These are phyloP conservation scores for Drosophila paranaensis DNA, from an alignment of 2,888 invertebrate genomes.

Conservation along the genomic window DNA sequence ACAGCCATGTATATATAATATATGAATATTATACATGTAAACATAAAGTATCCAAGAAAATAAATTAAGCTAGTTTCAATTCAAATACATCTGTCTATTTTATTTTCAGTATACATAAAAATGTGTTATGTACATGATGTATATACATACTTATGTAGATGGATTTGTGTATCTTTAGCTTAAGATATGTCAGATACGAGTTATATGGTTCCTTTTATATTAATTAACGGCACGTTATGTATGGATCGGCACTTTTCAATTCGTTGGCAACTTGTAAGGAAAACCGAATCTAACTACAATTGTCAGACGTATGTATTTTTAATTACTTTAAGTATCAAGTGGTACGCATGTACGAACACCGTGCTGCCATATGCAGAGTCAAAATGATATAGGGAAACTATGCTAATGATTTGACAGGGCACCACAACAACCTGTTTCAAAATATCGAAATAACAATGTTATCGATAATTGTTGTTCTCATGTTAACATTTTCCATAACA, in stretches of 20 bases:
- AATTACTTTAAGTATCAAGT: slow-evolving; percentile 52
- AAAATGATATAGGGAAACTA: slow-evolving; percentile 20
- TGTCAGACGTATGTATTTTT: slow-evolving; percentile 30
- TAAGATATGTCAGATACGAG: slow-evolving; percentile 5
- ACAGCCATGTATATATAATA: too few relatives aligned
- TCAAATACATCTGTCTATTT: too few relatives aligned
- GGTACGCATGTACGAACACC: slow-evolving; percentile 22
- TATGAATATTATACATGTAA: too few relatives aligned
- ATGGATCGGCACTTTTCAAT: slow-evolving; percentile 1
- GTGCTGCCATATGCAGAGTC: slow-evolving; percentile 15
- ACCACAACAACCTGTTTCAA: slow-evolving; percentile 44
- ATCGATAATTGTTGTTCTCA: slow-evolving; percentile 7
- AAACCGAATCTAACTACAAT: background rate
- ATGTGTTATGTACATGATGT: background rate
- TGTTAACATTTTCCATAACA: background rate
- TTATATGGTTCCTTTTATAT: background rate
- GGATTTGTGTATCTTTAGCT: slow-evolving; percentile 4
- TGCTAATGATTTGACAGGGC: slow-evolving; percentile 24
- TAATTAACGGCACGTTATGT: slow-evolving; percentile 1
- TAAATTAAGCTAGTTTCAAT: too few relatives aligned
- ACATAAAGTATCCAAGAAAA: too few relatives aligned
- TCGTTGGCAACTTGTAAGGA: slow-evolving; percentile 6
- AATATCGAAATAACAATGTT: slow-evolving; percentile 7
- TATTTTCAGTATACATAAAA: background rate
- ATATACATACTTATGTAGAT: background rate